These are phyloP conservation scores for Tricholauxania praeusta DNA, from an alignment of 2,888 invertebrate genomes.

Conservation along the genomic window DNA sequence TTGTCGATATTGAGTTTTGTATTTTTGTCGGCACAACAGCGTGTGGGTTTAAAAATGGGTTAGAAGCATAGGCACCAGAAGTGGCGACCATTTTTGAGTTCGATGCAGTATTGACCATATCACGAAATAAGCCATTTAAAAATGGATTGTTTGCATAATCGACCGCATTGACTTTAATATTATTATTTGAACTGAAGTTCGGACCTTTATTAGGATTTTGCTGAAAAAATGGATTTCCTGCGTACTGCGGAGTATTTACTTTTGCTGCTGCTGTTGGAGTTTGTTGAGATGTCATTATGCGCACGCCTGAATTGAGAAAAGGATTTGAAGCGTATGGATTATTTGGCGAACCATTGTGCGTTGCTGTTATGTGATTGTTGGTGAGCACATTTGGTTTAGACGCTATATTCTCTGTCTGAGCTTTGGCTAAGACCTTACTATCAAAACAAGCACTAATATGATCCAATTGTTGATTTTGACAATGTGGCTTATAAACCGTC, in stretches of 20 bases:
- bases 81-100: no score
- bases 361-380: conserved; percentile 18
- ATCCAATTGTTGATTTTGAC: conserved; percentile 61
- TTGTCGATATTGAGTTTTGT: conserved; percentile 4
- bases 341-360: conserved; percentile 24
- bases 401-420: neutral
- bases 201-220: neutral
- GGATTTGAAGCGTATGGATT: conserved; percentile 45
- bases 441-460: conserved; percentile 50
- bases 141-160: conserved; percentile 39
- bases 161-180: neutral
- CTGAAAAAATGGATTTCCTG: conserved; percentile 41
- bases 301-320: conserved; percentile 40
- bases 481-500: conserved; percentile 76
- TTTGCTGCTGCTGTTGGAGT: conserved; percentile 29
- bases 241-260: neutral
- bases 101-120: neutral
- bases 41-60: conserved; percentile 49
- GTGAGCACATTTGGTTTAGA: conserved; percentile 36
- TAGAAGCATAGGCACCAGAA: conserved; percentile 29
- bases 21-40: neutral
- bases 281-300: neutral
- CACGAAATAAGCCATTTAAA: conserved; percentile 30
- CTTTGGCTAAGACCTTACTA: conserved; percentile 41
- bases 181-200: neutral